phyloP scores from a whole-genome alignment of 30 jellyfish, hydroid and myxozoan genomes.

The Aurelia coerulea region DNA sequence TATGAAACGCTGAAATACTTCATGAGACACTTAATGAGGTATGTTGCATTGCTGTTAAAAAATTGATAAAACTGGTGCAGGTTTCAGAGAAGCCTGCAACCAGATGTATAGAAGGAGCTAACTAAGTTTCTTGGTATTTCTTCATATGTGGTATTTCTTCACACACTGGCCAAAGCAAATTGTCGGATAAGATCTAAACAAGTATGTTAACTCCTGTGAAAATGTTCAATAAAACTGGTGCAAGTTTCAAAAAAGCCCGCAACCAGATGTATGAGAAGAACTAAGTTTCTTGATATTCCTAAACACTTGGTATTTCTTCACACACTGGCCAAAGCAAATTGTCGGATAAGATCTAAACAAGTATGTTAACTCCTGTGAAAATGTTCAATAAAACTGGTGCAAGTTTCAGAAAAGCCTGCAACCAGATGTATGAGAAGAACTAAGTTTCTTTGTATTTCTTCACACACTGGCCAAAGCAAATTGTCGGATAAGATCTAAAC shows the following conservation, averaged over 20 bases:
- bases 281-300: too few species aligned
- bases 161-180: too few species aligned
- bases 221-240: neutral
- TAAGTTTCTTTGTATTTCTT: too few species aligned
- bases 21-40: constrained; percentile 93
- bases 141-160: too few species aligned
- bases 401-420: neutral
- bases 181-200: constrained; percentile 43
- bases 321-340: too few species aligned
- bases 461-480: too few species aligned
- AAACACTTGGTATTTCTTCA: too few species aligned
- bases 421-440: too few species aligned
- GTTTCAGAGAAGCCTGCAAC: neutral
- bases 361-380: constrained; percentile 27
- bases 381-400: neutral
- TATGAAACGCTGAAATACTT: constrained; percentile 88
- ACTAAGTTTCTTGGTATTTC: too few species aligned
- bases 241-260: neutral
- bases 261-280: neutral
- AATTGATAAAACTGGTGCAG: neutral
- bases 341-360: constrained; percentile 56
- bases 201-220: constrained; percentile 43
- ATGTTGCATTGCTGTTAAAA: neutral
- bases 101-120: neutral
- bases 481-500: constrained; percentile 40